phyloP scores from a whole-genome alignment of 2,888 invertebrate genomes.

The Ormyrus labotus region DNA sequence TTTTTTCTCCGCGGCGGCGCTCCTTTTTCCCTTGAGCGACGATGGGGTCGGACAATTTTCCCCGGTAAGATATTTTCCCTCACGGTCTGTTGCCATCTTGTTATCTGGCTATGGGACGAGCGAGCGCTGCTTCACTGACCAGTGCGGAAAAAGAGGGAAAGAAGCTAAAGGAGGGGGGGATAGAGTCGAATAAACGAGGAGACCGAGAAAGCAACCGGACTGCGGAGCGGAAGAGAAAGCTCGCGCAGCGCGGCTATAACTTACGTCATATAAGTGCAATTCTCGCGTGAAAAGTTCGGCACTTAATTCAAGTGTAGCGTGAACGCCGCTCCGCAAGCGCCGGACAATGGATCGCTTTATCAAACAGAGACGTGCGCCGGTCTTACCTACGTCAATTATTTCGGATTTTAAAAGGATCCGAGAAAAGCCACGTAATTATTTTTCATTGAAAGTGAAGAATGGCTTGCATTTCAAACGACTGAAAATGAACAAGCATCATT shows the following conservation, averaged over 20 bases:
- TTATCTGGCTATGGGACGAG: constrained; percentile 63
- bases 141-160: constrained; percentile 34
- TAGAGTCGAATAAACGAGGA: not conserved
- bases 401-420: no score
- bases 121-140: constrained; percentile 36
- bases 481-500: no score
- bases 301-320: constrained; percentile 45
- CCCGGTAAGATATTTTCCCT: constrained; percentile 67
- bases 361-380: constrained; percentile 6
- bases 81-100: constrained; percentile 69
- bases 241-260: no score
- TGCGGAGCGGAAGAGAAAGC: constrained; percentile 9
- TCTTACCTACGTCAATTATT: not conserved
- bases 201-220: constrained; percentile 22
- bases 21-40: constrained; percentile 49
- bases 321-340: constrained; percentile 27
- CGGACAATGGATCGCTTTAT: constrained; percentile 48
- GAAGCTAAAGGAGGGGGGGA: constrained; percentile 21
- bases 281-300: constrained; percentile 41
- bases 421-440: no score
- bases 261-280: constrained; percentile 12
- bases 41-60: constrained; percentile 68
- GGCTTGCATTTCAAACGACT: no score
- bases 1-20: not conserved
- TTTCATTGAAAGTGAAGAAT: no score